phyloP scores from a whole-genome alignment of 2,888 invertebrate genomes.

The Piscicola geometra region DNA sequence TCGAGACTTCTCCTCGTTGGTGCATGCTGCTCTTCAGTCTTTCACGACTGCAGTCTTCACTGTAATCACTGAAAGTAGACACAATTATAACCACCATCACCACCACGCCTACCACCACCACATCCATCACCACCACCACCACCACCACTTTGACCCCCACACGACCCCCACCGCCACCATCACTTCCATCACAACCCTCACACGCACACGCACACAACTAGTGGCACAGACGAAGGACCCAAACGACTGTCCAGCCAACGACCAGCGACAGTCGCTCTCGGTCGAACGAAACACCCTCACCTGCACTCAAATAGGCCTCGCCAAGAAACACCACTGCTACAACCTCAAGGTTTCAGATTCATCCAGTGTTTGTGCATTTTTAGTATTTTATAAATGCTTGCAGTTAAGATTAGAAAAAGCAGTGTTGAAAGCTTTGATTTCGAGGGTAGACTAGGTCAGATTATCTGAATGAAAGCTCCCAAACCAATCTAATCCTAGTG shows the following conservation, averaged over 20 bases:
- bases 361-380: no score
- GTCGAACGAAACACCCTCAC: neutral
- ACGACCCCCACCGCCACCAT: no score
- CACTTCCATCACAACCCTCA: neutral
- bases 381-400: no score
- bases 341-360: neutral
- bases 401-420: no score
- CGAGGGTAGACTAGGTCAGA: no score
- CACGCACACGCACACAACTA: no score
- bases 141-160: neutral
- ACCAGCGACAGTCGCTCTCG: neutral
- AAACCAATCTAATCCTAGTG: no score
- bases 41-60: neutral
- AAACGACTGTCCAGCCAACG: neutral
- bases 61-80: neutral
- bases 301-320: neutral
- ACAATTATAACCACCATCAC: no score
- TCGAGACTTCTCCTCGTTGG: neutral
- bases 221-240: no score
- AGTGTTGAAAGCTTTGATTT: no score
- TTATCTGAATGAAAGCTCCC: no score
- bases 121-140: neutral
- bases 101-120: no score
- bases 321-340: neutral
- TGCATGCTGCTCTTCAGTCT: neutral